phyloP scores from a whole-genome alignment of 23 tunicate species.

The Pegea sp. region DNA sequence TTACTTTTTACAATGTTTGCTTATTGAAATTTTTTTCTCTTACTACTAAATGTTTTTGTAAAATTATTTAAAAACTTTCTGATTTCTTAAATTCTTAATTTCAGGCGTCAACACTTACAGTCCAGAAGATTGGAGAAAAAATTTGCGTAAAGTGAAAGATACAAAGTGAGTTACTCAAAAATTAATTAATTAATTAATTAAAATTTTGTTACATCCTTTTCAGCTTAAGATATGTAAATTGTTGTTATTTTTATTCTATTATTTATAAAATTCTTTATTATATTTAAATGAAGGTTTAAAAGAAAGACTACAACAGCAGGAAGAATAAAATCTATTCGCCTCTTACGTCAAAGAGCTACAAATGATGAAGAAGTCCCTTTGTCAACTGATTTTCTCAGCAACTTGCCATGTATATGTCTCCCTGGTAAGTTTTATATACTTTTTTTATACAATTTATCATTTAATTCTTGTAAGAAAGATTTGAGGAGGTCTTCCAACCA shows the following conservation, averaged over 20 bases:
- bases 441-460: too few species aligned
- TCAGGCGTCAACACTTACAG: slow-evolving; percentile 1
- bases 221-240: not conserved
- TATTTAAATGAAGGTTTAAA: slow-evolving; percentile 1
- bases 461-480: too few species aligned
- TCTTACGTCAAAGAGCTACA: slow-evolving; percentile 27
- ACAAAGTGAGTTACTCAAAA: slow-evolving; percentile 4
- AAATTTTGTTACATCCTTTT: not conserved
- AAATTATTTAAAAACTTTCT: too few species aligned
- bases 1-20: too few species aligned
- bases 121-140: slow-evolving; percentile 13
- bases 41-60: too few species aligned
- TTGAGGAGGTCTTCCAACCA: too few species aligned
- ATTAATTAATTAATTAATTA: too few species aligned
- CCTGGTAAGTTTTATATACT: slow-evolving; percentile 38
- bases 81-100: not conserved
- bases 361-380: slow-evolving; percentile 45
- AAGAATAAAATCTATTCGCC: slow-evolving; percentile 29
- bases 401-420: slow-evolving; percentile 47
- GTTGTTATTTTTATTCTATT: not conserved
- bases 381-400: slow-evolving; percentile 51
- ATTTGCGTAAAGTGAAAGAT: slow-evolving; percentile 1
- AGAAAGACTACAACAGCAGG: slow-evolving; percentile 1
- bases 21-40: too few species aligned
- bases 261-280: not conserved